Percentiles rank a stretch among this genome's conserved stretches.
Conservation (phyloP, 2,797 vertebrate genomes). For the Artibeus jamaicensis region DNA sequence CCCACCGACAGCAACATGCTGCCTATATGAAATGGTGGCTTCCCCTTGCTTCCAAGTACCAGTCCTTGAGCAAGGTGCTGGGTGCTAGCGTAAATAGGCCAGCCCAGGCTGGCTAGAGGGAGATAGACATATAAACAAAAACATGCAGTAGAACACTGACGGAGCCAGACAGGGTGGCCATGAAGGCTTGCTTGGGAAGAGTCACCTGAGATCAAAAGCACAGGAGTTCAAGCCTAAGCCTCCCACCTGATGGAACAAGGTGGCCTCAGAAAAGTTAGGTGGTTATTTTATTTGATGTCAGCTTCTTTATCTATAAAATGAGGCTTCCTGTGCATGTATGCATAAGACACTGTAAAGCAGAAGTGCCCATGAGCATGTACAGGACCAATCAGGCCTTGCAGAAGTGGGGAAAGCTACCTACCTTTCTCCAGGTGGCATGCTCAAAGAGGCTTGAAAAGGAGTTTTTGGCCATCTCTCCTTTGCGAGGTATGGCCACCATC, state of each 20-base stretch:
- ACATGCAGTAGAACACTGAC: rapidly evolving
- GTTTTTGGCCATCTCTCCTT: not conserved
- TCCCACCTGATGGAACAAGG: not conserved
- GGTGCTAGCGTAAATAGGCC: not conserved
- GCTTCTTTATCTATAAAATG: not conserved
- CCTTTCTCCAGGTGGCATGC: not conserved
- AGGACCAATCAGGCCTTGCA: no score
- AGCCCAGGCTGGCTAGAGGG: not conserved
- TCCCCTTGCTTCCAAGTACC: not conserved
- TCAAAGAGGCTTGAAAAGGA: not conserved
- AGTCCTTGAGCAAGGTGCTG: not conserved
- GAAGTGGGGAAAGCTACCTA: not conserved
- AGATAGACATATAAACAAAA: not conserved
- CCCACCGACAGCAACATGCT: not conserved
- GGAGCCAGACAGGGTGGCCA: not conserved
- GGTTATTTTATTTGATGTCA: not conserved
- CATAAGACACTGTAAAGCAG: not conserved
- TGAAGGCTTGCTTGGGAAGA: not conserved
- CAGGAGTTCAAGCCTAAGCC: not conserved
- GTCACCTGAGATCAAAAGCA: not conserved
- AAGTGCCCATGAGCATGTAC: rapidly evolving
- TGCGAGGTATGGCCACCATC: not conserved
- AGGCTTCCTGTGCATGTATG: not conserved
- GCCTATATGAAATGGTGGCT: not conserved
- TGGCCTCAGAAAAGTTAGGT: not conserved